Evolutionary conservation across 2,888 invertebrate genomes (phyloP).

Genomic region (Petrolisthes cinctipes): DNA sequence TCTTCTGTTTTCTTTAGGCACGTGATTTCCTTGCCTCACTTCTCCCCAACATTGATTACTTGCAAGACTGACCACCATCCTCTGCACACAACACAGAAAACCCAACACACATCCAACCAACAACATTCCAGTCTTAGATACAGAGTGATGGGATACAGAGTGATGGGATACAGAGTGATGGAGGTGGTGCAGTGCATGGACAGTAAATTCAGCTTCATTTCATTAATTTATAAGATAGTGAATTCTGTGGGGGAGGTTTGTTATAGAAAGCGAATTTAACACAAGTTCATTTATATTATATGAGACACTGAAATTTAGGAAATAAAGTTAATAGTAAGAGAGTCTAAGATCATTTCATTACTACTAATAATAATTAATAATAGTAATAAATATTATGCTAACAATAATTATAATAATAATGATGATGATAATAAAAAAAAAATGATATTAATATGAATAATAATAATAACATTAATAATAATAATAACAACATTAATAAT

Average conservation of each 20-base stretch:
- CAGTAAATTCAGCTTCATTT: not conserved
- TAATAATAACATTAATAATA: not conserved
- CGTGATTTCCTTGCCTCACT: not conserved
- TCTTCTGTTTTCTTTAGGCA: not conserved
- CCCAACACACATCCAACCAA: not conserved
- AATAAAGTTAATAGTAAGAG: not conserved
- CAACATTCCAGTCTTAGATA: not conserved
- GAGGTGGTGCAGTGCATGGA: not conserved
- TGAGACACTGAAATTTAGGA: not conserved
- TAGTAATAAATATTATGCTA: not conserved
- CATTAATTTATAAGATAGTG: not conserved
- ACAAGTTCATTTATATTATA: not conserved
- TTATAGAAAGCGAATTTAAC: not conserved
- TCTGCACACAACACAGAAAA: not conserved
- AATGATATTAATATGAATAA: not conserved
- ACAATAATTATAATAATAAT: too few species aligned
- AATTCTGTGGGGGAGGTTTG: not conserved
- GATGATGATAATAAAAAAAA: not conserved
- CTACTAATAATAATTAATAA: not conserved
- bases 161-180: not conserved
- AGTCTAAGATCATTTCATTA: not conserved
- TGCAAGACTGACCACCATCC: not conserved
- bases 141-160: not conserved
- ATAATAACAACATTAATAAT: not conserved
- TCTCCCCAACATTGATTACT: not conserved